These are phyloP conservation scores for Melanaphis sacchari DNA, from an alignment of 1,140 invertebrate genomes.

Conservation along the genomic window DNA sequence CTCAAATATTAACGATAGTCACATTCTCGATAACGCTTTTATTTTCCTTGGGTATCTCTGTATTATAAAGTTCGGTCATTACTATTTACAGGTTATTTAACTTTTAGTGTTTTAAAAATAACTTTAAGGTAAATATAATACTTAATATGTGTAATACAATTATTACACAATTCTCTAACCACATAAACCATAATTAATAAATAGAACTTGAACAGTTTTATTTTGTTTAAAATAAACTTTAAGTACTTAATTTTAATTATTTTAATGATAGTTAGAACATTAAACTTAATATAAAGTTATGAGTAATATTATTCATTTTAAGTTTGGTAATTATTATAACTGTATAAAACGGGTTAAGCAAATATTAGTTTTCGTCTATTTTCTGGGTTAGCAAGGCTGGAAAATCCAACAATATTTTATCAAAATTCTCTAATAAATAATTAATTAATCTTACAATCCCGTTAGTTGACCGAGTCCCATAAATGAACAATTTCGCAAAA, in stretches of 20 bases:
- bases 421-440: background rate
- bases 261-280: background rate
- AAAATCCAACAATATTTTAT: background rate
- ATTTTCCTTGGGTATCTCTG: background rate
- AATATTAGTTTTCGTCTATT: background rate
- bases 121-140: background rate
- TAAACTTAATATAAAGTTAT: constrained; percentile 2
- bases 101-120: constrained; percentile 1
- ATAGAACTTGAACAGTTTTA: background rate
- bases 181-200: constrained; percentile 28
- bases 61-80: background rate
- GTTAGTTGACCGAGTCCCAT: constrained; percentile 62
- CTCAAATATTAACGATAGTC: background rate
- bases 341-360: background rate
- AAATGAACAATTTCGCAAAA: constrained; percentile 62
- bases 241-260: background rate
- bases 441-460: constrained; percentile 62
- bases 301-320: background rate
- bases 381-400: background rate
- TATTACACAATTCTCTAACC: background rate
- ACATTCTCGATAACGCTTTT: background rate
- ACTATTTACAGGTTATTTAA: background rate
- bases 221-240: background rate
- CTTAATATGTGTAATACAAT: background rate
- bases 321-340: background rate